phyloP scores from a whole-genome alignment of 2,113 vertebrate species.

The Tachuris rubrigastra region DNA sequence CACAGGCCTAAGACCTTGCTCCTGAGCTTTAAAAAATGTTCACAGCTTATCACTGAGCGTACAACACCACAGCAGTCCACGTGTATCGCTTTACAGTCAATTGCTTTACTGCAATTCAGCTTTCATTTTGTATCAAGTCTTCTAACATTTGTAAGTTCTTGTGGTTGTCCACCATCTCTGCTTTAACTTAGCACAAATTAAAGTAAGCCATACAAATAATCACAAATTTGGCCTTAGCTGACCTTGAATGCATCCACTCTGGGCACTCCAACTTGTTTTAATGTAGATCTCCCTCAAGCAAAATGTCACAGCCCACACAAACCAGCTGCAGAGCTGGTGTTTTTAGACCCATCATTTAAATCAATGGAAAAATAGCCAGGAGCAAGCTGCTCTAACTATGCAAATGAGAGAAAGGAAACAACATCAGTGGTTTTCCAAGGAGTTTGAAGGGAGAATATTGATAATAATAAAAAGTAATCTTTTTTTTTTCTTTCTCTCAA shows the following conservation, averaged over 20 bases:
- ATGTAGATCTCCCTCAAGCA: neutral
- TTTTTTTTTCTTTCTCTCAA: neutral
- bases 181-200: neutral
- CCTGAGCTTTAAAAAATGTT: neutral
- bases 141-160: neutral
- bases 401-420: neutral
- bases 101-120: neutral
- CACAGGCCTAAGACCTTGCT: neutral
- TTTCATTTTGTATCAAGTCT: neutral
- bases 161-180: neutral
- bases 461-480: neutral
- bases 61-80: accelerated
- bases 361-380: neutral
- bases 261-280: neutral
- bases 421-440: neutral
- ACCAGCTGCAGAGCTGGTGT: neutral
- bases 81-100: neutral
- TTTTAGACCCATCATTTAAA: neutral
- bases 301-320: conserved; percentile 10
- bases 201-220: neutral
- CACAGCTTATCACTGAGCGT: neutral
- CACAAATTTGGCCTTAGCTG: neutral
- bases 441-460: neutral
- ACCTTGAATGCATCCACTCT: neutral
- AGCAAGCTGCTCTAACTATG: neutral